A percentile compares a stretch with the other conserved stretches of the same genome.
These are phyloP conservation scores for Mesembrinibis cayennensis DNA, from an alignment of 2,113 vertebrate species.

Conservation along the genomic window DNA sequence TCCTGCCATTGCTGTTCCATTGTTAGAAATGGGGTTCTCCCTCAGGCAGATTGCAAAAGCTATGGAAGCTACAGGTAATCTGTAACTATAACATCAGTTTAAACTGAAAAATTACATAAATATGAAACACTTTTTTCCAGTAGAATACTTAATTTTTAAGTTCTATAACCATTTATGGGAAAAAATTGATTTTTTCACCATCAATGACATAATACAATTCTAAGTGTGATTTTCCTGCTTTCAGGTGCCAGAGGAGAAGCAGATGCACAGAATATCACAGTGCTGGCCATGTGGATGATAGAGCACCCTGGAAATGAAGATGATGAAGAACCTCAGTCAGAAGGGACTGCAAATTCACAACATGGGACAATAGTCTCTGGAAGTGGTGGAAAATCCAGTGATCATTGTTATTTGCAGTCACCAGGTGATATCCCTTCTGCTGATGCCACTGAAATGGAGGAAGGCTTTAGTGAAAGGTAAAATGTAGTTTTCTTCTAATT, in stretches of 20 bases:
- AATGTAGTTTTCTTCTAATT: not conserved
- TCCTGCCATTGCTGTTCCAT: constrained; percentile 93
- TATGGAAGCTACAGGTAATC: constrained; percentile 94
- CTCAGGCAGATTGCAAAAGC: constrained; percentile 95
- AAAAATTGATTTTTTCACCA: not conserved
- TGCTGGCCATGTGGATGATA: constrained; percentile 99
- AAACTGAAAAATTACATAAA: not conserved
- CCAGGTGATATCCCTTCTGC: constrained; percentile 89
- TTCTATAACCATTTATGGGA: not conserved
- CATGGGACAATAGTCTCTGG: constrained; percentile 72
- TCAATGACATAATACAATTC: not conserved
- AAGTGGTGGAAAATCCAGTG: constrained; percentile 82
- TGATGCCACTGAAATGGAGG: constrained; percentile 89
- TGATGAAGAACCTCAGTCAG: constrained; percentile 83
- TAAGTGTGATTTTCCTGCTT: not conserved
- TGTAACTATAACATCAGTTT: not conserved
- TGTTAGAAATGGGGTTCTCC: constrained; percentile 97
- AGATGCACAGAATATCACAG: constrained; percentile 96
- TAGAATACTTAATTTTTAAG: not conserved
- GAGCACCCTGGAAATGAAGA: constrained; percentile 91
- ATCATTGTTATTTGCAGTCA: constrained; percentile 84
- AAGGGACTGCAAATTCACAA: constrained; percentile 75
- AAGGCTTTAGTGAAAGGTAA: constrained; percentile 94
- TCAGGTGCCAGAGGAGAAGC: constrained; percentile 92
- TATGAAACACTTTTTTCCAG: not conserved